Evolutionary conservation across 2,888 invertebrate species (phyloP).

Genomic region (Drosophila prostipennis): DNA sequence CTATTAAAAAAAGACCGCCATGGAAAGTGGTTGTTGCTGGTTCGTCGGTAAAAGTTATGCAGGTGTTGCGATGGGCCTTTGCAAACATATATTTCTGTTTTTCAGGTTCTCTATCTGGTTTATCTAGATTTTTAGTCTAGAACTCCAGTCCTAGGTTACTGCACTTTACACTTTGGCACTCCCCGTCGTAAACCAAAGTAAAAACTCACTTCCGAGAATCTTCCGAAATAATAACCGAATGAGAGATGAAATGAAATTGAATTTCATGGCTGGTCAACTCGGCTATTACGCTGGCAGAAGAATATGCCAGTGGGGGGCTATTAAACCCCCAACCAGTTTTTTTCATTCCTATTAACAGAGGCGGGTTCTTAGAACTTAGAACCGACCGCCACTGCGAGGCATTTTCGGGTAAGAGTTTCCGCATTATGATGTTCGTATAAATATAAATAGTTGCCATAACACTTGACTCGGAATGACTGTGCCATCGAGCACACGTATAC

Average conservation of each 20-base stretch:
- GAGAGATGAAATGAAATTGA: slow-evolving; percentile 62
- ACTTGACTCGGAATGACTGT: slow-evolving; percentile 38
- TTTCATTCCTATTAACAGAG: slow-evolving; percentile 62
- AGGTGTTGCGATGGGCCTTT: slow-evolving; percentile 12
- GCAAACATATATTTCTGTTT: slow-evolving; percentile 3
- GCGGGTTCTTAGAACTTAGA: slow-evolving; percentile 66
- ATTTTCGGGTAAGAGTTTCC: slow-evolving; percentile 60
- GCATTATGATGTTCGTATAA: slow-evolving; percentile 53
- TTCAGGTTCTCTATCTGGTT: slow-evolving; percentile 19
- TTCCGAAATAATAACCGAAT: slow-evolving; percentile 28
- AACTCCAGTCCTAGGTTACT: slow-evolving; percentile 20
- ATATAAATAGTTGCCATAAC: slow-evolving; percentile 54
- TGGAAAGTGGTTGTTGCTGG: slow-evolving; percentile 31
- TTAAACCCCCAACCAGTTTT: slow-evolving; percentile 69
- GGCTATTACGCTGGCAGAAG: slow-evolving; percentile 64
- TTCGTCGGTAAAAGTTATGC: slow-evolving; percentile 40
- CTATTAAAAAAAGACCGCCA: slow-evolving; percentile 24
- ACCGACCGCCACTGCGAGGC: slow-evolving; percentile 28
- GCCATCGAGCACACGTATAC: slow-evolving; percentile 21
- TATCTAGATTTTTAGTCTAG: slow-evolving; percentile 1
- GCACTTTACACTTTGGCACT: slow-evolving; percentile 54
- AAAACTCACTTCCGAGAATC: slow-evolving; percentile 58
- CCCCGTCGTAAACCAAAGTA: slow-evolving; percentile 18
- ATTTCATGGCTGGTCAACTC: slow-evolving; percentile 62
- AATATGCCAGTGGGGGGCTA: slow-evolving; percentile 42